Base-by-base conservation (phyloP, 2,797 vertebrate genomes). In the Cirrhinus molitorella region DNA sequence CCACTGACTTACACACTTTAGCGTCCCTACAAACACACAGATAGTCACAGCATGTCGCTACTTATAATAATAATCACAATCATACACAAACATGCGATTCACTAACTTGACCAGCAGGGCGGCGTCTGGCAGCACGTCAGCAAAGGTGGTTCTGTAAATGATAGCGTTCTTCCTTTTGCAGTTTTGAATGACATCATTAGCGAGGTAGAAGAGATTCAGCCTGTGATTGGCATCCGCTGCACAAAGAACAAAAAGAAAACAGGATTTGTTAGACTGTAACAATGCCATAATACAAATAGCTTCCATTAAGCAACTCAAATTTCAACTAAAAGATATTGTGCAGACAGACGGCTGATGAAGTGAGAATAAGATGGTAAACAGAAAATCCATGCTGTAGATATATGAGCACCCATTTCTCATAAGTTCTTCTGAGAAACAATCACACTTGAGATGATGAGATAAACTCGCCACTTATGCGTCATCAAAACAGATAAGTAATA, bases 141-240 rank as follows among this genome's bases (percentile, higher is more conserved):
- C 97, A 16, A 99, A 99, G 0, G 97, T 89, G 6, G 96, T 91
- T 0, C 98, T 96, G 84, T 97, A 99, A 47, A 96, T 94, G 0
- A 99, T 96, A 1, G 98, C 98, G 0, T 99, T 99, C 90, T 96
- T 99, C 80, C 98, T 95, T 88, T 99, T 99, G 95, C 98, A 99
- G 93, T 99, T 99, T 91, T 99, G 98, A 84, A 99, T 99, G 88
- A 99, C 97, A 43, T 99, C 98, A 1, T 99, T 99, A 89, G 98
- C 98, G 86, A 99, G 88, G 91, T 97, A 99, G 90, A 99, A 99
- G 51, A 99, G 97, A 93, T 99, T 99, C 91, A 99, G 91, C 19
- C 98, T 96, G 85, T 99, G 98, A 79, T 93, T 94, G 90, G 96
- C 96, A 71, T 97, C 96, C 87, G 98, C 98, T 99, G 88, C 17